Percentiles rank a stretch among this genome's conserved stretches.
Evolutionary conservation across 2,797 vertebrate species (phyloP).

Genomic region (Sylvia borin): DNA sequence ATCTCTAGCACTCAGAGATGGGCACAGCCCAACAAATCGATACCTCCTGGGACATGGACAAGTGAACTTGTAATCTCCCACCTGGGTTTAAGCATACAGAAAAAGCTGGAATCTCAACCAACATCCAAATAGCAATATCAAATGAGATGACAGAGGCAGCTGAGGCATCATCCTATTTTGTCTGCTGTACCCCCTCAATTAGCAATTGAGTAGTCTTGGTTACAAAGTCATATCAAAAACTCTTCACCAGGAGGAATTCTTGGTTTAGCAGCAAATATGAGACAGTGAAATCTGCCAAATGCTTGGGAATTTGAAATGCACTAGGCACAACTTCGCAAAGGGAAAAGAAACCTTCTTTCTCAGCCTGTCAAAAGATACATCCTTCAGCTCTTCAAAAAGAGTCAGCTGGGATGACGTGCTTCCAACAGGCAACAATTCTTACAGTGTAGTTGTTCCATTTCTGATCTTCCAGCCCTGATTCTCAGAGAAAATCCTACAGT

Average conservation of each 20-base stretch:
- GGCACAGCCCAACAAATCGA: not conserved
- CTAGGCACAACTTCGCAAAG: constrained; percentile 36
- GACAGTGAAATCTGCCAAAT: constrained; percentile 20
- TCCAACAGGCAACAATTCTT: not conserved
- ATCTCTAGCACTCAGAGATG: not conserved
- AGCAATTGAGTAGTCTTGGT: not conserved
- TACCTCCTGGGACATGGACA: not conserved
- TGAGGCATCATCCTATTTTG: not conserved
- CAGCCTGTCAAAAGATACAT: constrained; percentile 1
- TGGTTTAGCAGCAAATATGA: not conserved
- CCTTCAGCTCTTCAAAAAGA: not conserved
- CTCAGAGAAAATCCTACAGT: not conserved
- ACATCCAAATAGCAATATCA: not conserved
- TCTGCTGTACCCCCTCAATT: not conserved
- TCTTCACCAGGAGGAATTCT: not conserved
- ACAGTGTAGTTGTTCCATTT: not conserved
- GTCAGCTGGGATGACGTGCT: not conserved
- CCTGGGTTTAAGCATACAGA: not conserved
- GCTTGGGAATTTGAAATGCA: constrained; percentile 7
- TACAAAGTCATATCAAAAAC: not conserved
- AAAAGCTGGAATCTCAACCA: not conserved
- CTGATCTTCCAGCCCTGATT: not conserved
- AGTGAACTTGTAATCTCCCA: not conserved
- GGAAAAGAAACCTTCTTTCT: not conserved
- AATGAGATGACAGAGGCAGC: not conserved